These are phyloP conservation scores for Apamea sordens DNA, from an alignment of 2,888 invertebrate species.

Conservation along the genomic window DNA sequence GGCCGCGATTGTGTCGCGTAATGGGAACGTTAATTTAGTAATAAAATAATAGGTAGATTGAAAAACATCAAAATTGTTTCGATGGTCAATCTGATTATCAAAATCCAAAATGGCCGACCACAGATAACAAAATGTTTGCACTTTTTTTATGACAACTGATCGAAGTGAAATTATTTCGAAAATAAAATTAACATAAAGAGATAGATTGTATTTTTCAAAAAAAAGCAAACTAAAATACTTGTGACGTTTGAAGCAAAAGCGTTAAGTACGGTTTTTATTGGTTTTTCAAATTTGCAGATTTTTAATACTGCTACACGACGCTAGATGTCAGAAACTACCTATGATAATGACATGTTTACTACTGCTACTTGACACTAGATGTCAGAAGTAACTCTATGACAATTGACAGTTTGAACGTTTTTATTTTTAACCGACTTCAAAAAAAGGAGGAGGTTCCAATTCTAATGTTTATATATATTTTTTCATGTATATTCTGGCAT, in stretches of 20 bases:
- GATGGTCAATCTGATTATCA: conserved; percentile 78
- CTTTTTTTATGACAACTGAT: conserved; percentile 42
- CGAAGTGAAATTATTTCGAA: conserved; percentile 3
- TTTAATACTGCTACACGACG: conserved; percentile 16
- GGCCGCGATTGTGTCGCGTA: conserved; percentile 66
- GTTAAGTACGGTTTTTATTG: rapidly evolving
- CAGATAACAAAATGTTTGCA: conserved; percentile 71
- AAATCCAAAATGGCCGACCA: conserved; percentile 87
- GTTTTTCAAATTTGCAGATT: neutral
- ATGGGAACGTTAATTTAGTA: conserved; percentile 67
- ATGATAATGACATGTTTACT: neutral
- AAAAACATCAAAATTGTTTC: conserved; percentile 84
- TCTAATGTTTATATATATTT: too few relatives aligned
- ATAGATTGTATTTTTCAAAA: rapidly evolving
- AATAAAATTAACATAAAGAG: neutral
- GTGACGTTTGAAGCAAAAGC: neutral
- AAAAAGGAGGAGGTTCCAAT: too few relatives aligned
- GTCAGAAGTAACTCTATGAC: neutral
- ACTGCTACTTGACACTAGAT: conserved; percentile 9
- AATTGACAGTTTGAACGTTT: too few relatives aligned
- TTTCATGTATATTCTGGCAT: too few relatives aligned
- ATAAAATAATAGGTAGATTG: conserved; percentile 82
- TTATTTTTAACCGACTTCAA: too few relatives aligned
- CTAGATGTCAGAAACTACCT: conserved; percentile 34
- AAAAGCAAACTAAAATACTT: neutral